phyloP scores from a whole-genome alignment of 2,797 vertebrate species.

The Hemibagrus guttatus region DNA sequence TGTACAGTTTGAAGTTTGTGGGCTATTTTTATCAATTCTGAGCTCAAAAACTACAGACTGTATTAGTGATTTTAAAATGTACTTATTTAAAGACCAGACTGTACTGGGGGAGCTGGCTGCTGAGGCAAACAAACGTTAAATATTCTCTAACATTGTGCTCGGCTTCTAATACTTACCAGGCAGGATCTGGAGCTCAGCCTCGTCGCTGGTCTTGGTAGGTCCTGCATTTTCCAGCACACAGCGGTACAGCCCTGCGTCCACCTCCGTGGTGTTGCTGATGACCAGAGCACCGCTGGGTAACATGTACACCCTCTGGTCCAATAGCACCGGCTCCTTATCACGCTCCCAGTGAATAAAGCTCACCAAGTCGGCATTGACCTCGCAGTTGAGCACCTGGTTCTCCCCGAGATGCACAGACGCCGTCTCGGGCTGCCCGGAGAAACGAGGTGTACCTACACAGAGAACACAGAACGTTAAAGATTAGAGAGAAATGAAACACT shows the following conservation, averaged over 20 bases:
- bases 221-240: conserved; percentile 86
- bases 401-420: conserved; percentile 72
- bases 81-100: background rate
- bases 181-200: conserved; percentile 84
- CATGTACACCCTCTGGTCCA: conserved; percentile 73
- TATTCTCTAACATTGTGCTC: too few species aligned
- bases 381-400: conserved; percentile 84
- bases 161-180: conserved; percentile 75
- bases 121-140: background rate
- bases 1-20: background rate
- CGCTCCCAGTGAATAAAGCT: conserved; percentile 88
- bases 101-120: background rate
- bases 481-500: too few species aligned
- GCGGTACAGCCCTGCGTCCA: conserved; percentile 85
- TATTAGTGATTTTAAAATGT: background rate
- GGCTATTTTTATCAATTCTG: background rate
- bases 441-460: conserved; percentile 83
- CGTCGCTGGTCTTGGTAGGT: conserved; percentile 86
- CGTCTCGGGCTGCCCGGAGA: conserved; percentile 82
- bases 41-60: background rate
- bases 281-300: conserved; percentile 83
- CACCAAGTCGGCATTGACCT: conserved; percentile 84
- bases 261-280: conserved; percentile 83
- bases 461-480: background rate
- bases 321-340: conserved; percentile 75